Conservation (phyloP, 2,113 vertebrate species). For the Peucedramus taeniatus region DNA sequence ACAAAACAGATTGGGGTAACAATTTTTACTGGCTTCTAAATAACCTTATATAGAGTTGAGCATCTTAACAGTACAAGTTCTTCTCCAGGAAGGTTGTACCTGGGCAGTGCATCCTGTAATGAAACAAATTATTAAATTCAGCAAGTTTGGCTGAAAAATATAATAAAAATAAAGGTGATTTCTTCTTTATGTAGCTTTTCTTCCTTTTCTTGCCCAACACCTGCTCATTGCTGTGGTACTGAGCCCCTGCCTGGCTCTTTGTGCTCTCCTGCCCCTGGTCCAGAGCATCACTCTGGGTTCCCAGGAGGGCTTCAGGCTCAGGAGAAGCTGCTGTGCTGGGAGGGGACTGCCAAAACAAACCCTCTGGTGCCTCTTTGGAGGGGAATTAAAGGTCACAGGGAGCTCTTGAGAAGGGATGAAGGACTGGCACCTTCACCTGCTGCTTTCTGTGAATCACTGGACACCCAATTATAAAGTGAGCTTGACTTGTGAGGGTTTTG, state of each 20-base stretch:
- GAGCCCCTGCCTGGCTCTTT: not conserved
- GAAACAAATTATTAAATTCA: not conserved
- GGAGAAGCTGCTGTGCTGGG: not conserved
- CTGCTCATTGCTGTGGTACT: not conserved
- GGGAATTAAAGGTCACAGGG: not conserved
- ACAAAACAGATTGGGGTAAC: not conserved
- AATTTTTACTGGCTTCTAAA: not conserved
- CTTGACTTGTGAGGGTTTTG: not conserved
- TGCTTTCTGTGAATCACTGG: not conserved
- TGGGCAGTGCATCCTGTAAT: not conserved
- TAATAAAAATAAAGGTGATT: not conserved
- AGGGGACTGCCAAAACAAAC: not conserved
- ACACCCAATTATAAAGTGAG: not conserved
- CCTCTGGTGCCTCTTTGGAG: not conserved
- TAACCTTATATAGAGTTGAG: not conserved
- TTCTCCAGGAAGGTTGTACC: not conserved
- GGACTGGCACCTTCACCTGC: not conserved
- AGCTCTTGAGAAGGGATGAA: not conserved
- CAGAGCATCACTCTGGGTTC: not conserved
- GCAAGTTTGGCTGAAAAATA: not conserved
- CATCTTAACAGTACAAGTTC: not conserved
- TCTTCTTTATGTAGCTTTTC: not conserved
- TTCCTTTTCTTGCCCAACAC: not conserved
- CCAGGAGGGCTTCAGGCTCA: not conserved
- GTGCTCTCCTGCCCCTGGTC: not conserved